Conservation (phyloP, 1,140 invertebrate species). For the Pachyrhynchus sulphureomaculatus region DNA sequence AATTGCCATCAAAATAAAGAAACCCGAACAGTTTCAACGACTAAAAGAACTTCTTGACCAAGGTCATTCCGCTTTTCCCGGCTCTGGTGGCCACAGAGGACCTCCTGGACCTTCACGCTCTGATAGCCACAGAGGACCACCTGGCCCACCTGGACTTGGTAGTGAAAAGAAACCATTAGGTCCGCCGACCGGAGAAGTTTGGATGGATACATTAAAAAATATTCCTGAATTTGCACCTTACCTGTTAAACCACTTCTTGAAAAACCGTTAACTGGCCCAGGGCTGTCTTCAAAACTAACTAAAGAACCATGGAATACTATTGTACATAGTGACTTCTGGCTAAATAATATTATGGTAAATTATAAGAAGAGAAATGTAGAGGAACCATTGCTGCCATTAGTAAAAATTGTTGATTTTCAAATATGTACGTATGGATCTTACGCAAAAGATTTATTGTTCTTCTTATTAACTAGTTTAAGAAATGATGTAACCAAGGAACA, state of each 20-base stretch:
- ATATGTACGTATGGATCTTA: constrained; percentile 57
- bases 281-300: neutral
- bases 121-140: too few relatives aligned
- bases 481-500: constrained; percentile 48
- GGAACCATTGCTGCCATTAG: constrained; percentile 46
- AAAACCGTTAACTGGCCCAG: neutral
- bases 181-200: neutral
- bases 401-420: constrained; percentile 67
- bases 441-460: constrained; percentile 59
- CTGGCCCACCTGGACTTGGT: too few relatives aligned
- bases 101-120: too few relatives aligned
- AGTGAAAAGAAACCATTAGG: neutral
- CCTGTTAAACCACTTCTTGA: neutral
- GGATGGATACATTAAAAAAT: neutral
- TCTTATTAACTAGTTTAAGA: constrained; percentile 57
- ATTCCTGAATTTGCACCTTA: neutral
- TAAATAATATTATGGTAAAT: constrained; percentile 60
- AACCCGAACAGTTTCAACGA: constrained; percentile 53
- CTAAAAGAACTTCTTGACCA: constrained; percentile 47
- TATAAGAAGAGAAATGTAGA: constrained; percentile 30
- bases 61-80: neutral
- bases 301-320: constrained; percentile 55
- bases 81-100: too few relatives aligned
- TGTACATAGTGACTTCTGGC: too few relatives aligned
- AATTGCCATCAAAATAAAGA: constrained; percentile 56